Percentiles rank a stretch among this genome's conserved stretches.
These are phyloP conservation scores for Miichthys miiuy DNA, from an alignment of 2,797 vertebrate species.

Conservation along the genomic window DNA sequence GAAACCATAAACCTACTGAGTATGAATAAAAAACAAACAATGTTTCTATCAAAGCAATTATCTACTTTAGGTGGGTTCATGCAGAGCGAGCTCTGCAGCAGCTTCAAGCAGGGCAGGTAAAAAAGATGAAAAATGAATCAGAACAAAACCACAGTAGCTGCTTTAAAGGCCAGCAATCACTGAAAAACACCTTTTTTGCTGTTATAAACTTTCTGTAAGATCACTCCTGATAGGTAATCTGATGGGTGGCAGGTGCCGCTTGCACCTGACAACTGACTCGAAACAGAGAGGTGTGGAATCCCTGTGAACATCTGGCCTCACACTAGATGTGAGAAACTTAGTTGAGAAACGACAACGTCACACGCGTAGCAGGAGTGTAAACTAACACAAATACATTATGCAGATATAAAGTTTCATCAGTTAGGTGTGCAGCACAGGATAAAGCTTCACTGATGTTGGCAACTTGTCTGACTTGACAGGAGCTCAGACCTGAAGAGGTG, in stretches of 20 bases:
- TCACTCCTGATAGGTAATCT: background rate
- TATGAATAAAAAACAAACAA: background rate
- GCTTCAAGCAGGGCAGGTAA: background rate
- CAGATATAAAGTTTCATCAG: background rate
- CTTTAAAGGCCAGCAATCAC: background rate
- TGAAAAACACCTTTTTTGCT: background rate
- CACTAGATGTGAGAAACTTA: slow-evolving; percentile 5
- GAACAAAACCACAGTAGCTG: slow-evolving; percentile 2
- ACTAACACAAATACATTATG: background rate
- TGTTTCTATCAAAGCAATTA: background rate
- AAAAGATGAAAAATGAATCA: background rate
- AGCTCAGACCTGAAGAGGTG: background rate
- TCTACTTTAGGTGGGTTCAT: background rate
- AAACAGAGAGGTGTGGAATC: background rate
- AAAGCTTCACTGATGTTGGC: background rate
- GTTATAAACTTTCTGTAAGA: background rate
- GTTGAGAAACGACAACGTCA: background rate
- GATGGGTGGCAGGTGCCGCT: background rate
- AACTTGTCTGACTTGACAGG: background rate
- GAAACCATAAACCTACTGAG: background rate
- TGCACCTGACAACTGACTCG: background rate
- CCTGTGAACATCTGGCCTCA: slow-evolving; percentile 3
- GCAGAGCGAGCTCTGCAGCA: background rate
- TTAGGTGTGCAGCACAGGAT: background rate
- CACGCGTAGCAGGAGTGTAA: background rate